Evolutionary conservation across 2,888 invertebrate species (phyloP).

Genomic region (Auanema sp.): DNA sequence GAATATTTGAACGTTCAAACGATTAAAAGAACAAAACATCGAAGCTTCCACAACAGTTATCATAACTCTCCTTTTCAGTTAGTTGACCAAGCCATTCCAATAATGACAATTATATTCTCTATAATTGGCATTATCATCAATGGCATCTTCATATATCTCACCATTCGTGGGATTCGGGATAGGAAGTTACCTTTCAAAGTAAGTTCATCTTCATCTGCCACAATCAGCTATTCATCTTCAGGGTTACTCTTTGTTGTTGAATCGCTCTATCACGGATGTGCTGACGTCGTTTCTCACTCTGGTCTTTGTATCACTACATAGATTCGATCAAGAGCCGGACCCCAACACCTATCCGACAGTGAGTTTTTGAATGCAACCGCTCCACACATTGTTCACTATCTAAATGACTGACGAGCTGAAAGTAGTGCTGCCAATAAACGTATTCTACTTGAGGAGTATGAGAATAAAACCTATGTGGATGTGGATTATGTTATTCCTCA

Average conservation of each 20-base stretch:
- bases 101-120: conserved; percentile 31
- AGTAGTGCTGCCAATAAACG: neutral
- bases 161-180: conserved; percentile 27
- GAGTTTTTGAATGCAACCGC: neutral
- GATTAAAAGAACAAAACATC: too few relatives aligned
- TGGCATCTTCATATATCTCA: conserved; percentile 29
- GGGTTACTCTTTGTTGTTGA: conserved; percentile 39
- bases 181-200: conserved; percentile 41
- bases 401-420: too few relatives aligned
- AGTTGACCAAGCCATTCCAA: conserved; percentile 33
- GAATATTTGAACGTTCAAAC: too few relatives aligned
- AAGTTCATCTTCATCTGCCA: neutral
- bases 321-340: conserved; percentile 22
- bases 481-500: conserved; percentile 42
- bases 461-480: conserved; percentile 20
- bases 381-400: neutral
- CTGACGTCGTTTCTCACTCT: conserved; percentile 38
- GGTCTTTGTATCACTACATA: conserved; percentile 36
- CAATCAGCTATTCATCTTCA: conserved; percentile 3
- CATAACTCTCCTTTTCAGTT: conserved; percentile 23
- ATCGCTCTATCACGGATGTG: conserved; percentile 39
- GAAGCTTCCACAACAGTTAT: too few relatives aligned
- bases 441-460: conserved; percentile 10
- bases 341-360: conserved; percentile 17
- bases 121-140: conserved; percentile 31